Conservation (phyloP, 2,113 vertebrate genomes). For the Hippocampus comes region DNA sequence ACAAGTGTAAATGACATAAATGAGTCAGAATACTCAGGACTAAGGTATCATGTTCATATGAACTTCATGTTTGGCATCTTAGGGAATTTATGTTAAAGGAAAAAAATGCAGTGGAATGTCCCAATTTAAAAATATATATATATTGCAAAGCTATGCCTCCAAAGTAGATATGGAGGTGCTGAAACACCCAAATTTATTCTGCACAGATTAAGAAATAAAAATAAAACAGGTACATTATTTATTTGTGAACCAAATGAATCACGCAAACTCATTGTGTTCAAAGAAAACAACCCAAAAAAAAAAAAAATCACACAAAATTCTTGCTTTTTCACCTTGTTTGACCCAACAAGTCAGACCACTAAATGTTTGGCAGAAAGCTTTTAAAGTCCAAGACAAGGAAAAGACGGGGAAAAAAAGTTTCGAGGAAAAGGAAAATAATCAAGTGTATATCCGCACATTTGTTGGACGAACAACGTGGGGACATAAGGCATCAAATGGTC, state of each 20-base stretch:
- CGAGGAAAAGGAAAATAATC: constrained; percentile 8
- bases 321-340: background rate
- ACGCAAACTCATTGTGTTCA: too few relatives aligned
- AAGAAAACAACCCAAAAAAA: too few relatives aligned
- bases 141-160: too few relatives aligned
- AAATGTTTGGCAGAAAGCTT: constrained; percentile 5
- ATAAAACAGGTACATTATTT: too few relatives aligned
- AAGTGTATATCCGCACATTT: constrained; percentile 30
- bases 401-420: constrained; percentile 14
- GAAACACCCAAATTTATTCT: too few relatives aligned
- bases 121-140: background rate
- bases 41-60: background rate
- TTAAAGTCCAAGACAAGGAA: constrained; percentile 6
- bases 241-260: too few relatives aligned
- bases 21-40: background rate
- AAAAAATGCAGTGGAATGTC: background rate
- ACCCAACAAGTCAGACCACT: background rate
- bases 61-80: background rate
- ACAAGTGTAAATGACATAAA: constrained; percentile 26
- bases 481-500: constrained; percentile 62
- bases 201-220: too few relatives aligned
- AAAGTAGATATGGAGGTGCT: too few relatives aligned
- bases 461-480: constrained; percentile 44
- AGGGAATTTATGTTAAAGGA: background rate
- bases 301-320: background rate